Conservation (phyloP, 2,113 vertebrate species). For the Nycticebus coucang region DNA sequence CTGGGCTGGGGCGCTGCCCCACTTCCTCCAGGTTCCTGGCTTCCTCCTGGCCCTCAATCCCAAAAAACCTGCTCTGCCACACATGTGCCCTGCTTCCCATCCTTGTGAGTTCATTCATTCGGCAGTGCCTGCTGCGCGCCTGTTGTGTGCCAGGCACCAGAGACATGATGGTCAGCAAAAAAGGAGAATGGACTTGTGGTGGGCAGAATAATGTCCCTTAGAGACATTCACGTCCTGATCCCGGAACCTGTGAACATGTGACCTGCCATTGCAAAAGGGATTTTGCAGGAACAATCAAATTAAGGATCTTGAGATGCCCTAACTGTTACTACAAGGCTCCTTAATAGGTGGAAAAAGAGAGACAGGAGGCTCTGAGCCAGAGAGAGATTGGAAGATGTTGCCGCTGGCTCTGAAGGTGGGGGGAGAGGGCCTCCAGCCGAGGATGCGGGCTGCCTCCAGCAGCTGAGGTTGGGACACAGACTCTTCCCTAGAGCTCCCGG, state of each 20-base stretch:
- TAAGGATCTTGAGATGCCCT: not conserved
- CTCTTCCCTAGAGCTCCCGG: not conserved
- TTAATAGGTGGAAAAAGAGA: not conserved
- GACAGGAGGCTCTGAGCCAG: not conserved
- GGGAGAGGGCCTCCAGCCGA: no score
- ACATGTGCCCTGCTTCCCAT: not conserved
- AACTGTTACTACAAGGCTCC: no score
- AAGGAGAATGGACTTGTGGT: rapidly evolving
- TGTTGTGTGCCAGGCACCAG: not conserved
- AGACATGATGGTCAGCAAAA: rapidly evolving
- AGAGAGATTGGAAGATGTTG: not conserved
- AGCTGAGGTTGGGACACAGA: not conserved
- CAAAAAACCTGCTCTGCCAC: constrained; percentile 32
- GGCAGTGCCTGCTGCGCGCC: not conserved
- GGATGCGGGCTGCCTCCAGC: no score
- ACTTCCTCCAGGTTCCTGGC: not conserved
- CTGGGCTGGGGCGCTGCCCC: not conserved
- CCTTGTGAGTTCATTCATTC: not conserved
- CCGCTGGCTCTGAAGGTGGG: not conserved
- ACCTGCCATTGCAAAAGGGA: not conserved
- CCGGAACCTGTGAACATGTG: not conserved
- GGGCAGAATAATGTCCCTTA: not conserved
- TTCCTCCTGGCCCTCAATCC: constrained; percentile 39
- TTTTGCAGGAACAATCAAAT: not conserved
- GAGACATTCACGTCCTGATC: not conserved